A percentile compares a stretch with the other conserved stretches of the same genome.
phyloP scores from a whole-genome alignment of 1,140 invertebrate genomes.

The silkworm (Bombyx mori) region ASM3026992v2 NC_085118.1:1100501-1101000 shows the following conservation, averaged over 20 bases:
- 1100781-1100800: no score
- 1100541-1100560: no score
- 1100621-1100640: constrained; percentile 97
- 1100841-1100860: neutral
- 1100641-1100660: constrained; percentile 95
- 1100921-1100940: constrained; percentile 89
- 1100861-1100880: neutral
- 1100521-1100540: no score
- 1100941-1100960: constrained; percentile 85
- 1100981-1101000: constrained; percentile 93
- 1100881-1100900: neutral
- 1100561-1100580: neutral
- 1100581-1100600: constrained; percentile 88
- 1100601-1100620: constrained; percentile 93
- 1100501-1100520: neutral
- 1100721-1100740: constrained; percentile 84
- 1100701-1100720: constrained; percentile 90
- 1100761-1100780: constrained; percentile 38
- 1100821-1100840: neutral
- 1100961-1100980: constrained; percentile 83
- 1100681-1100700: constrained; percentile 84
- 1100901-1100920: constrained; percentile 37
- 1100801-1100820: no score
- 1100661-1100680: constrained; percentile 88
- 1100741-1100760: constrained; percentile 83